Conservation (phyloP, 2,797 vertebrate genomes). For the Coluber constrictor region DNA sequence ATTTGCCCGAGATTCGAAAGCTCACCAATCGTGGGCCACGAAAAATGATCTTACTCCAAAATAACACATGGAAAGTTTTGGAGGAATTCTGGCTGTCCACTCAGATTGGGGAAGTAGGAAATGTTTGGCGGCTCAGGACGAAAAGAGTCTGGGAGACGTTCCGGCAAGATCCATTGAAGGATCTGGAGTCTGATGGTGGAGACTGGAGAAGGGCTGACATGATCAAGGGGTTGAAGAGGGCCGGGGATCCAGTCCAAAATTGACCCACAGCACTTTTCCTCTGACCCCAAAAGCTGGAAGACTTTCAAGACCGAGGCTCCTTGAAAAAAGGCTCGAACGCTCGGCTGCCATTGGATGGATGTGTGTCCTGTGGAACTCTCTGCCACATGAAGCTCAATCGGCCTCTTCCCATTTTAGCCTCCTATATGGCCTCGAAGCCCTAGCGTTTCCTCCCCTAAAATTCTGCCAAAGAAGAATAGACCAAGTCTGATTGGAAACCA, state of each 20-base stretch:
- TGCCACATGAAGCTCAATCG: neutral
- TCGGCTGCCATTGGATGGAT: neutral
- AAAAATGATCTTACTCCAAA: too few relatives aligned
- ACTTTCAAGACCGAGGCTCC: neutral
- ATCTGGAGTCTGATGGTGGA: too few relatives aligned
- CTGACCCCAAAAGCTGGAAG: neutral
- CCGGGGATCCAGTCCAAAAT: neutral
- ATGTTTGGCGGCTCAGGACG: too few relatives aligned
- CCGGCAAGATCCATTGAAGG: too few relatives aligned
- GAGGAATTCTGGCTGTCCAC: too few relatives aligned
- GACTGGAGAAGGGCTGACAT: too few relatives aligned
- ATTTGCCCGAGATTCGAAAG: too few relatives aligned
- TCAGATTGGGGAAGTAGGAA: too few relatives aligned
- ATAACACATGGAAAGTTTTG: too few relatives aligned
- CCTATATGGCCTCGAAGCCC: accelerated
- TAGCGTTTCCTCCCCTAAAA: accelerated
- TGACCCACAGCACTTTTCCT: neutral
- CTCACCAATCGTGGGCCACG: too few relatives aligned
- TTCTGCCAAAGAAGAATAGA: neutral
- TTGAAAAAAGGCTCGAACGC: neutral
- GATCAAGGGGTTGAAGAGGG: too few relatives aligned
- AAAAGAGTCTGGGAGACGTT: too few relatives aligned
- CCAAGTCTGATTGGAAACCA: neutral
- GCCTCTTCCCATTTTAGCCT: neutral
- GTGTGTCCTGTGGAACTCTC: neutral